Percentiles rank a stretch among this genome's conserved stretches.
Conservation (phyloP, 92 coral and sea anemone genomes). For the Zoanthus gigantus region DNA sequence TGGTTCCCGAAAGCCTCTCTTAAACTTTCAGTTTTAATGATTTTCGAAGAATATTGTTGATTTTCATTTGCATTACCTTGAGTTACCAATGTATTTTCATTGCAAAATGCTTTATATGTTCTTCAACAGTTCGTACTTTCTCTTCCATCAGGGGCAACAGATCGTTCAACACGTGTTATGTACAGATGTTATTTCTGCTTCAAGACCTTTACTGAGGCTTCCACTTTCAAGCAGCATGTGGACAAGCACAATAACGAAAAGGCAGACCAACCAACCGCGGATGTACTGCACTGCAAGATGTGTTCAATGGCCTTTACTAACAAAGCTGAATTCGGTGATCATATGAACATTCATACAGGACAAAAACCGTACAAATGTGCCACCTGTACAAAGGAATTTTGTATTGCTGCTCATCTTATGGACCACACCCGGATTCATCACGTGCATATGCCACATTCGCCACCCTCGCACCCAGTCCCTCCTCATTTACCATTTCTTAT, state of each 20-base stretch:
- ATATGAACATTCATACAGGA: constrained; percentile 87
- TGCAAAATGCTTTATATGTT: too few species aligned
- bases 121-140: neutral
- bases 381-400: constrained; percentile 83
- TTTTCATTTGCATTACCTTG: too few species aligned
- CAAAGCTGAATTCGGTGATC: constrained; percentile 77
- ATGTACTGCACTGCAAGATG: constrained; percentile 80
- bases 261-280: constrained; percentile 43
- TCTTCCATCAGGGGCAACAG: constrained; percentile 51
- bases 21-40: too few species aligned
- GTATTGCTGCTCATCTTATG: constrained; percentile 79
- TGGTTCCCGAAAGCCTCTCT: too few species aligned
- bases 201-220: constrained; percentile 82
- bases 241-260: constrained; percentile 72
- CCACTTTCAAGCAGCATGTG: constrained; percentile 70
- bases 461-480: constrained; percentile 2
- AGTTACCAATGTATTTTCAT: too few species aligned
- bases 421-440: constrained; percentile 83
- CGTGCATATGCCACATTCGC: constrained; percentile 18
- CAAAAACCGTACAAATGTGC: constrained; percentile 84
- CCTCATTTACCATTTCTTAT: constrained; percentile 34
- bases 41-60: too few species aligned
- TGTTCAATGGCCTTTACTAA: constrained; percentile 76
- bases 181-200: constrained; percentile 84
- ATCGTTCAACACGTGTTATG: constrained; percentile 66